Evolutionary conservation across 92 coral and sea anemone genomes (phyloP).

Genomic region (Pocillopora grandis): DNA sequence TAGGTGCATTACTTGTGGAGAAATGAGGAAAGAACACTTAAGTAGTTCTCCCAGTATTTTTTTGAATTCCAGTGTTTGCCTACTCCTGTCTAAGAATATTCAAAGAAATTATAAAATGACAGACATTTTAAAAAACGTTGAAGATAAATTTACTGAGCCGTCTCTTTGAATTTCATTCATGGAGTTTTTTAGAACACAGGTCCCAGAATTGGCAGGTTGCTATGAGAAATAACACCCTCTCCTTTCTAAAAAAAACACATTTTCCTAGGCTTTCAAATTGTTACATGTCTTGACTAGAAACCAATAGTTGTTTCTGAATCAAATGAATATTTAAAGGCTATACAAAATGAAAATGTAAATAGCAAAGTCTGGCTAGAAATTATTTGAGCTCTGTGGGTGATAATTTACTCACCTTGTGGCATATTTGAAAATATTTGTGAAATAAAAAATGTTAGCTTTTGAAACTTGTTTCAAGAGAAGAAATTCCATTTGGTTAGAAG

Average conservation of each 20-base stretch:
- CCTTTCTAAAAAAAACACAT: neutral
- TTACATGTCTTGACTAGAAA: neutral
- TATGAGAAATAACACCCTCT: neutral
- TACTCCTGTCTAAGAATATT: no score
- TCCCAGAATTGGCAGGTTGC: neutral
- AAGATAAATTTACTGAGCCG: neutral
- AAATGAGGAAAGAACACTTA: neutral
- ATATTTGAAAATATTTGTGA: neutral
- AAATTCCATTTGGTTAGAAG: constrained; percentile 12
- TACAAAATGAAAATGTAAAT: neutral
- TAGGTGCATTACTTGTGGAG: neutral
- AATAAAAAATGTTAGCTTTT: neutral
- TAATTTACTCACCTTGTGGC: neutral
- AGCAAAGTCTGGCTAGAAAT: neutral
- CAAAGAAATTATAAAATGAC: neutral
- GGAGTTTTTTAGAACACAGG: neutral
- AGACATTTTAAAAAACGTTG: no score
- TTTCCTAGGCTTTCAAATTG: neutral
- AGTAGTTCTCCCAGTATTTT: neutral
- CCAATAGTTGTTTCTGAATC: neutral
- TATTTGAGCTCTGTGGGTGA: neutral
- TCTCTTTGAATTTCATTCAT: neutral
- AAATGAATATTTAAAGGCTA: neutral
- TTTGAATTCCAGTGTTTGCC: neutral
- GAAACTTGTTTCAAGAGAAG: neutral